These are phyloP conservation scores for Actinernus sp. DNA, from an alignment of 92 coral and sea anemone species.

Conservation along the genomic window DNA sequence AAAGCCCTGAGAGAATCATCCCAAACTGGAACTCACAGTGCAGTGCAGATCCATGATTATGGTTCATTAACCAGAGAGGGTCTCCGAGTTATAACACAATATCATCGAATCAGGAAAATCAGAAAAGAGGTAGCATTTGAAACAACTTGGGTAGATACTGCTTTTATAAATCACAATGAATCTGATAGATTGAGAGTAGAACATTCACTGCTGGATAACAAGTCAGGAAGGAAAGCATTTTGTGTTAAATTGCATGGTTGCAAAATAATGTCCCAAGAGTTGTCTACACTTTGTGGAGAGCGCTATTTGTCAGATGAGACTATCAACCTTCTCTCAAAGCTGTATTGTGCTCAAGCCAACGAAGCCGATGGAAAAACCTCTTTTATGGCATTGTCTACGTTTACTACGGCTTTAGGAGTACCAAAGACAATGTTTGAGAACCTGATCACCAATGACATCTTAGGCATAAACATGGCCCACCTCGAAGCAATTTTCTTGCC, in stretches of 20 bases:
- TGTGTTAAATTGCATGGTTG: neutral
- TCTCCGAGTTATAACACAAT: no score
- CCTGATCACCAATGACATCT: neutral
- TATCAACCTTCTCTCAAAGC: constrained; percentile 27
- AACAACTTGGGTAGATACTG: neutral
- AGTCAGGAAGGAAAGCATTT: neutral
- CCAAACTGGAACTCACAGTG: no score
- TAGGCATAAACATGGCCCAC: constrained; percentile 2
- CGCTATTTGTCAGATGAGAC: constrained; percentile 41
- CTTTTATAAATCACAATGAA: neutral
- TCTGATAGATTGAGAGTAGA: neutral
- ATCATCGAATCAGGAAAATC: neutral
- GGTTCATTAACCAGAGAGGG: no score
- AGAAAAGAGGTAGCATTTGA: neutral
- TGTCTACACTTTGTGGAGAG: constrained; percentile 43
- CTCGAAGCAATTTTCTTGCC: constrained; percentile 30
- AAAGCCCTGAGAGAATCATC: no score
- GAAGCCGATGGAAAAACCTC: neutral
- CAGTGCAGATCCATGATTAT: no score
- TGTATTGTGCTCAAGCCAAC: constrained; percentile 21
- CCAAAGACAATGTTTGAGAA: neutral
- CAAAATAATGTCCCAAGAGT: constrained; percentile 21
- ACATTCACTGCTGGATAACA: neutral
- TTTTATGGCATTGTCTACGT: neutral
- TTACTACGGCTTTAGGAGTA: neutral